Base-by-base conservation (phyloP, 2,797 vertebrate species). In the Macroramphosus scolopax region DNA sequence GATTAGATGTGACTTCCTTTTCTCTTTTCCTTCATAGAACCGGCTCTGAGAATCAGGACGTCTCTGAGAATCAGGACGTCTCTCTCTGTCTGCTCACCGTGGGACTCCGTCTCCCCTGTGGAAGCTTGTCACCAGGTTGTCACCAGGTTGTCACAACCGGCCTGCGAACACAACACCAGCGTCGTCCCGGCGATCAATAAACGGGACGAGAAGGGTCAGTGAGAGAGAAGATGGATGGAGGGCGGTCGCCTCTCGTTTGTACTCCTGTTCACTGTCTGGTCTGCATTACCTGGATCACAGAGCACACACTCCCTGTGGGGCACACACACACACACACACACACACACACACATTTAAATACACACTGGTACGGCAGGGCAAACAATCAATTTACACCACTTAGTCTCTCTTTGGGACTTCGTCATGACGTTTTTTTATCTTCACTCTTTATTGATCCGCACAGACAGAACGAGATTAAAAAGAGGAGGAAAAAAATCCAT, bases 231-330 rank as follows among this genome's bases (percentile, higher is more conserved):
- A 83, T 71, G 69, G 80, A 83, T 76, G 75, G 51, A 41, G 74
- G 57, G 37, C 6, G 32, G 62, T 66, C 67, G 60, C 72, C 71
- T 82, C 77, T 81, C 33, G 68, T 81, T 85, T 84, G 81, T 47
- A 48, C 69, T 52, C 39, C 51, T 68, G 62, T 59, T 82, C 66
- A 28, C 44, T 52, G 66, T 39, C 44, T 87, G 81, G 24, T 78
- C 77, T 75, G 62, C 76, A 89, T 91, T 88, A 88, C 83, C 87
- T 84, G 87, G 83, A 89, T 89, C 87, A 89, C 77, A 72, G 86
- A 86, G 74, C 87, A 85, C 78, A 82, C 76, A 63, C 71, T 84
- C 80, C 80, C 78, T 6, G 46, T 62, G 77, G 74, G 69, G 31
- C 48, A 10, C 50, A 28, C 42, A 36, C 61, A 63, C 39, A 51